These are phyloP conservation scores for Mormyrus iriodes DNA, from an alignment of 2,113 vertebrate species.

Conservation along the genomic window DNA sequence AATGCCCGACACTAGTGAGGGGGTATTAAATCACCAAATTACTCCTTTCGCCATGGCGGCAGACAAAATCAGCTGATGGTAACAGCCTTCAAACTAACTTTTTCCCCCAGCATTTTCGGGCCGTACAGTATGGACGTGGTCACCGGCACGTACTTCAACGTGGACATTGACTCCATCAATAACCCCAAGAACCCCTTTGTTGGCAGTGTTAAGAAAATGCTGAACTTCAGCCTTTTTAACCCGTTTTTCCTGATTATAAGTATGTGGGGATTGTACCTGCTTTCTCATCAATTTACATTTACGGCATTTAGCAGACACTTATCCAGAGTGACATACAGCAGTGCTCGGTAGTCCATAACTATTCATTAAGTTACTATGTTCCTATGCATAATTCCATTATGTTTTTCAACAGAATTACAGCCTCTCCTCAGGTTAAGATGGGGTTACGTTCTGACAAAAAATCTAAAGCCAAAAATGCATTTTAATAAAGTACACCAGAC, in stretches of 20 bases:
- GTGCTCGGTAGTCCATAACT: too few relatives aligned
- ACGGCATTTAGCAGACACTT: too few relatives aligned
- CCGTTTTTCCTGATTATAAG: constrained; percentile 37
- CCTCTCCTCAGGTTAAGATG: too few relatives aligned
- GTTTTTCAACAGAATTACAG: neutral
- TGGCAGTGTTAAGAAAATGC: constrained; percentile 57
- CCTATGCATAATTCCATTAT: neutral
- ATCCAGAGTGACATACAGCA: too few relatives aligned
- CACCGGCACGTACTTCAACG: constrained; percentile 73
- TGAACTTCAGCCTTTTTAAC: constrained; percentile 54
- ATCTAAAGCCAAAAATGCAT: too few relatives aligned
- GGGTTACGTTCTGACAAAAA: too few relatives aligned
- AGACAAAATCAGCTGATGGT: neutral
- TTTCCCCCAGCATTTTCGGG: constrained; percentile 59
- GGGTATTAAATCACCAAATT: too few relatives aligned
- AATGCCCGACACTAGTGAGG: neutral
- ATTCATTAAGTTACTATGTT: neutral
- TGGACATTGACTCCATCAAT: constrained; percentile 76
- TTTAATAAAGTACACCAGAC: too few relatives aligned
- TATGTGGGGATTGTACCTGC: neutral
- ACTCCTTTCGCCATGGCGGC: neutral
- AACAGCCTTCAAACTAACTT: neutral
- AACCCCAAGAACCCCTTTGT: constrained; percentile 75
- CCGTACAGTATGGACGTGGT: constrained; percentile 77
- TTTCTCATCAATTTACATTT: too few relatives aligned